These are phyloP conservation scores for Bufo gargarizans DNA, from an alignment of 2,113 vertebrate genomes.

Conservation along the genomic window DNA sequence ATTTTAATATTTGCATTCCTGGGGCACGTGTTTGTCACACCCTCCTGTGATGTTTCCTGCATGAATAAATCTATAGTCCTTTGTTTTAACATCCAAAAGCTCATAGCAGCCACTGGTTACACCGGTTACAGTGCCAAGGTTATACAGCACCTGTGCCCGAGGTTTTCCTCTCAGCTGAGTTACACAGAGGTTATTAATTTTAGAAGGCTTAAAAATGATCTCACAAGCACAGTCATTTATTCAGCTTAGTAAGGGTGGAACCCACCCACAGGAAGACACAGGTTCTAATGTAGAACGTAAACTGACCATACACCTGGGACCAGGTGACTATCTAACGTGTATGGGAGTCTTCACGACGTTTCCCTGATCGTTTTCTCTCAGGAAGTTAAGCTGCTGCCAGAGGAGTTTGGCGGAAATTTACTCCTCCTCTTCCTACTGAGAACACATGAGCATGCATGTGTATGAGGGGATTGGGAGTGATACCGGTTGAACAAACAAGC, in stretches of 20 bases:
- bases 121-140: background rate
- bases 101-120: background rate
- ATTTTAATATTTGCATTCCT: conserved; percentile 42
- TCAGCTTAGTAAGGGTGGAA: background rate
- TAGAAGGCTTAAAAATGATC: background rate
- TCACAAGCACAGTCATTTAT: background rate
- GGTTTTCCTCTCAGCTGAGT: background rate
- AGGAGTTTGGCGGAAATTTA: no score
- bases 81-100: background rate
- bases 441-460: no score
- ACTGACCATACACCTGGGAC: no score
- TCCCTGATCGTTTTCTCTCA: no score
- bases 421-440: no score
- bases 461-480: no score
- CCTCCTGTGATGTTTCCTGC: conserved; percentile 7
- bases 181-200: background rate
- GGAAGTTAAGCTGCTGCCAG: no score
- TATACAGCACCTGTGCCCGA: background rate
- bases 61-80: background rate
- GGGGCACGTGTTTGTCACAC: conserved; percentile 12
- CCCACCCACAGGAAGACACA: background rate
- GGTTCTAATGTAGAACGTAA: background rate
- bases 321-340: no score
- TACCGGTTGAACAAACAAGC: no score
- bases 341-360: no score